Percentiles rank a stretch among this genome's conserved stretches.
phyloP scores from a whole-genome alignment of 1,140 invertebrate genomes.

The Hesperophylax magnus region DNA sequence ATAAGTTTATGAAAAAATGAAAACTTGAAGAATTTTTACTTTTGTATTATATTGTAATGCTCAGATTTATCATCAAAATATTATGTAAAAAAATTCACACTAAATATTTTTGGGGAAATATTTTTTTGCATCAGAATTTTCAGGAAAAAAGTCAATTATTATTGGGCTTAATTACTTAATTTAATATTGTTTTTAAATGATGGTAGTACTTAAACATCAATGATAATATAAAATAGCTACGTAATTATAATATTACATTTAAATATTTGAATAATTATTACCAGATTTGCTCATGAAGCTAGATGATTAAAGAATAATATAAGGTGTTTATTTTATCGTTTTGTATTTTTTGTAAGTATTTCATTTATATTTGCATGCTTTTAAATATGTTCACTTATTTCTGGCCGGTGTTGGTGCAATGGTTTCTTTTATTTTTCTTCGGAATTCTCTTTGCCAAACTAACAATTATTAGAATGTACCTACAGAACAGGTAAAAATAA shows the following conservation, averaged over 20 bases:
- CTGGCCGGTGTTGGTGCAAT: constrained; percentile 51
- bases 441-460: constrained; percentile 16
- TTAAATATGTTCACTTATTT: constrained; percentile 23
- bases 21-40: background rate
- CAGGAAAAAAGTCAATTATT: too few species aligned
- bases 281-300: constrained; percentile 27
- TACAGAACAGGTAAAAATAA: background rate
- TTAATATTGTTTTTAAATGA: too few species aligned
- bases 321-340: background rate
- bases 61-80: too few species aligned
- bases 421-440: constrained; percentile 21
- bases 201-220: too few species aligned
- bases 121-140: too few species aligned
- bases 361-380: constrained; percentile 28
- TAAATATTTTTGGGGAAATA: too few species aligned
- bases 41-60: too few species aligned
- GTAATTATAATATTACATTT: background rate
- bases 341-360: too few species aligned
- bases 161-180: too few species aligned
- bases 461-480: background rate
- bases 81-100: too few species aligned
- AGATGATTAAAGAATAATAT: background rate
- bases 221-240: background rate
- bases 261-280: background rate
- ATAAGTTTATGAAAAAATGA: background rate